Evolutionary conservation across 1,140 invertebrate species (phyloP).

Genomic region (Drosophila kohkoa): DNA sequence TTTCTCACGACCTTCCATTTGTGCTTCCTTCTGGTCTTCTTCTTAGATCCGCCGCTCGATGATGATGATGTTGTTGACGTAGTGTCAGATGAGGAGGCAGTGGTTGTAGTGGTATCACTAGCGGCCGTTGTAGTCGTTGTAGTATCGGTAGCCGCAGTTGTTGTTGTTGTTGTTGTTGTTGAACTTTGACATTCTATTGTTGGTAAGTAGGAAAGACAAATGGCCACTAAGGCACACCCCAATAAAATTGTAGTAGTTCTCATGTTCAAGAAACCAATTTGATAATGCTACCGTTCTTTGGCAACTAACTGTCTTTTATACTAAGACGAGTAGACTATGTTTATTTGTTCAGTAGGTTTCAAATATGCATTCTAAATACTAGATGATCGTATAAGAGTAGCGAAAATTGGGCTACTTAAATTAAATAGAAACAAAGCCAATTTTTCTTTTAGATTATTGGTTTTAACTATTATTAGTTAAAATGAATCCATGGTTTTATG

Average conservation of each 20-base stretch:
- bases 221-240: slow-evolving; percentile 18
- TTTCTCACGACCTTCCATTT: too few species aligned
- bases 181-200: background rate
- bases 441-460: too few species aligned
- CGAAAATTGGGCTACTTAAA: too few species aligned
- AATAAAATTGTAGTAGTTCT: slow-evolving; percentile 2
- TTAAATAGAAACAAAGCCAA: too few species aligned
- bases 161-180: background rate
- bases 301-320: slow-evolving; percentile 13
- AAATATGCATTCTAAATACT: background rate
- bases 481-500: too few species aligned
- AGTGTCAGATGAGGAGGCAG: background rate
- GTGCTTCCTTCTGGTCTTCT: too few species aligned
- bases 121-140: background rate
- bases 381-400: background rate
- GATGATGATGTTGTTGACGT: background rate
- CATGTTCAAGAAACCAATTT: slow-evolving; percentile 13
- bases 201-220: slow-evolving; percentile 14
- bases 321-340: background rate
- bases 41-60: too few species aligned
- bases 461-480: too few species aligned
- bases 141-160: background rate
- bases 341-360: slow-evolving; percentile 2
- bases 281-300: slow-evolving; percentile 11
- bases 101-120: slow-evolving; percentile 3